phyloP scores from a whole-genome alignment of 2,797 vertebrate genomes.

The Notoglanidium macrostoma region DNA sequence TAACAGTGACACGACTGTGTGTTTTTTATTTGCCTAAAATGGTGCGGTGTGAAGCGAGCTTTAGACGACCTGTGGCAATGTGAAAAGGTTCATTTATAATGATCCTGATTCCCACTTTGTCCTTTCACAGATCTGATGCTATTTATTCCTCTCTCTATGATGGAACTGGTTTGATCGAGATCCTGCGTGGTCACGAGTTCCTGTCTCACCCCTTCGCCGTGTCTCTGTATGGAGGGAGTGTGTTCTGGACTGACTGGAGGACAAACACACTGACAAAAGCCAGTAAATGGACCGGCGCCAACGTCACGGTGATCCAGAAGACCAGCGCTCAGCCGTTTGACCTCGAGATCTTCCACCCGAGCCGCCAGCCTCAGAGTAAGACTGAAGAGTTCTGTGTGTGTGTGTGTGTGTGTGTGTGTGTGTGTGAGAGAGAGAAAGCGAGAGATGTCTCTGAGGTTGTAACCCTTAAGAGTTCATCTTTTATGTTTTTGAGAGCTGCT shows the following conservation, averaged over 20 bases:
- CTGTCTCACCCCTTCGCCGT: slow-evolving; percentile 88
- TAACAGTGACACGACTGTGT: background rate
- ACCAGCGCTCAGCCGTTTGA: slow-evolving; percentile 88
- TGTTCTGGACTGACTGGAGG: slow-evolving; percentile 89
- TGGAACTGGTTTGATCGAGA: slow-evolving; percentile 81
- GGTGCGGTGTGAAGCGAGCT: background rate
- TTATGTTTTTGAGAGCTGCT: background rate
- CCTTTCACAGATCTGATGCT: slow-evolving; percentile 80
- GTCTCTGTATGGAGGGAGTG: slow-evolving; percentile 83
- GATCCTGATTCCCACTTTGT: slow-evolving; percentile 21
- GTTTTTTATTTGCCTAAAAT: no score
- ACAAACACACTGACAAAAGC: slow-evolving; percentile 86
- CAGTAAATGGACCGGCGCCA: slow-evolving; percentile 87
- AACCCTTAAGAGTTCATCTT: background rate
- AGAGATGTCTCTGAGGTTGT: background rate
- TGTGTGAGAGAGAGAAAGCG: background rate
- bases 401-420: background rate
- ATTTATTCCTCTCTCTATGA: slow-evolving; percentile 88
- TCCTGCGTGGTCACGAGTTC: slow-evolving; percentile 85
- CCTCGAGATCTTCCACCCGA: slow-evolving; percentile 85
- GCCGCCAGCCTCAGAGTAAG: slow-evolving; percentile 83
- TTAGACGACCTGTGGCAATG: background rate
- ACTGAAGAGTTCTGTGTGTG: background rate
- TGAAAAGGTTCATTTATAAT: background rate
- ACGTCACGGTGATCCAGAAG: slow-evolving; percentile 87